Evolutionary conservation across 2,797 vertebrate genomes (phyloP).

Genomic region (Cichlasoma orientale): DNA sequence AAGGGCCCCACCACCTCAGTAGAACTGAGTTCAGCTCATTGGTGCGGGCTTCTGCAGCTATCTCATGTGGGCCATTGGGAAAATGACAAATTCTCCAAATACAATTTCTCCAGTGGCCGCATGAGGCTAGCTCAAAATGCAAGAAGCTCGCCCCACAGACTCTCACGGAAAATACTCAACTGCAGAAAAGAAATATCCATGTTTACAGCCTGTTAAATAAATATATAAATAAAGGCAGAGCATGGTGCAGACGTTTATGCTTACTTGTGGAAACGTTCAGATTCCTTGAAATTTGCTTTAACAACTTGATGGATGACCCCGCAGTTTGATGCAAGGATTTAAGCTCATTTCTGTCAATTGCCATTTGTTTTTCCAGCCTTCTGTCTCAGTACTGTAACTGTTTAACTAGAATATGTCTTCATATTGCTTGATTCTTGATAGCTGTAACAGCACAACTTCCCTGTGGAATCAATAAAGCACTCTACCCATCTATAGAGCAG

Average conservation of each 20-base stretch:
- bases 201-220: background rate
- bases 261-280: background rate
- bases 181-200: background rate
- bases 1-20: no score
- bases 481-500: background rate
- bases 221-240: background rate
- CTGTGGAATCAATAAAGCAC: constrained; percentile 19
- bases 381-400: background rate
- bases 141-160: background rate
- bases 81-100: no score
- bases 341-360: background rate
- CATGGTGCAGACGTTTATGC: background rate
- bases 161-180: background rate
- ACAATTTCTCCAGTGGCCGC: no score
- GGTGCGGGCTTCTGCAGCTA: no score
- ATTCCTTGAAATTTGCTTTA: background rate
- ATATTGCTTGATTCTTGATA: background rate
- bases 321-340: background rate
- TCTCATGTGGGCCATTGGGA: no score
- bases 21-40: no score
- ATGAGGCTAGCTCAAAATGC: background rate
- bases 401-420: background rate
- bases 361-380: background rate
- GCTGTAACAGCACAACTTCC: constrained; percentile 3
- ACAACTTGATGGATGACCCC: background rate